These are phyloP conservation scores for Lepidurus couesii DNA, from an alignment of 1,140 invertebrate species.

Conservation along the genomic window DNA sequence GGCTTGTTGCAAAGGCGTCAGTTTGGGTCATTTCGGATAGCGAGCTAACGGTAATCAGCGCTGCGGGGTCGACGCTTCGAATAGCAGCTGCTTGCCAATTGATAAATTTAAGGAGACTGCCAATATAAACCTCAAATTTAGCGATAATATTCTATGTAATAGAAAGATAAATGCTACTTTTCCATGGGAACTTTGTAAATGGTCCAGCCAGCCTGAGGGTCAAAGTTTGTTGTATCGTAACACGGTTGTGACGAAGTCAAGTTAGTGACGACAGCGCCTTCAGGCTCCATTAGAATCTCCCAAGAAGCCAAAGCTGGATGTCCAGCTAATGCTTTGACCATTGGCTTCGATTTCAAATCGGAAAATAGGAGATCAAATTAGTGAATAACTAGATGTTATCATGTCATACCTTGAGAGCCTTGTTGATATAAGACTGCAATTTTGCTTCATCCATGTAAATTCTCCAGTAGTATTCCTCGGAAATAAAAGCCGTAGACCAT, in stretches of 20 bases:
- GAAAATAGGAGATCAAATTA: neutral
- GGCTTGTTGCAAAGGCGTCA: conserved; percentile 42
- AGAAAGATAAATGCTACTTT: conserved; percentile 27
- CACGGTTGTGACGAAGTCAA: conserved; percentile 42
- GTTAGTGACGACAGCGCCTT: conserved; percentile 43
- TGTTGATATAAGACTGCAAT: conserved; percentile 46
- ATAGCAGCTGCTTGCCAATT: conserved; percentile 45
- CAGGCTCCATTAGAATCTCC: conserved; percentile 48
- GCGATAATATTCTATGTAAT: neutral
- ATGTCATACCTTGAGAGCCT: conserved; percentile 42
- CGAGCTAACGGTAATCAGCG: conserved; percentile 44
- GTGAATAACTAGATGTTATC: conserved; percentile 23
- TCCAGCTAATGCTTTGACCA: conserved; percentile 41
- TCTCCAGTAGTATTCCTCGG: conserved; percentile 15
- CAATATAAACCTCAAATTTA: neutral
- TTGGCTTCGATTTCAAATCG: conserved; percentile 38
- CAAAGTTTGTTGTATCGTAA: conserved; percentile 42
- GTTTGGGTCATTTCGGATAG: conserved; percentile 43
- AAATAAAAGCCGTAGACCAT: conserved; percentile 46
- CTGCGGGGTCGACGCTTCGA: conserved; percentile 40
- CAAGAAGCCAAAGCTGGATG: conserved; percentile 45
- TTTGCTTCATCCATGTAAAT: conserved; percentile 43
- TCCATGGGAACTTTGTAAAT: conserved; percentile 31
- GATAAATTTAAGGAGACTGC: conserved; percentile 40
- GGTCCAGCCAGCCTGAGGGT: conserved; percentile 36